A percentile compares a stretch with the other conserved stretches of the same genome.
Evolutionary conservation across 1,140 invertebrate species (phyloP).

Genomic region (Druon quercuslanigerum): DNA sequence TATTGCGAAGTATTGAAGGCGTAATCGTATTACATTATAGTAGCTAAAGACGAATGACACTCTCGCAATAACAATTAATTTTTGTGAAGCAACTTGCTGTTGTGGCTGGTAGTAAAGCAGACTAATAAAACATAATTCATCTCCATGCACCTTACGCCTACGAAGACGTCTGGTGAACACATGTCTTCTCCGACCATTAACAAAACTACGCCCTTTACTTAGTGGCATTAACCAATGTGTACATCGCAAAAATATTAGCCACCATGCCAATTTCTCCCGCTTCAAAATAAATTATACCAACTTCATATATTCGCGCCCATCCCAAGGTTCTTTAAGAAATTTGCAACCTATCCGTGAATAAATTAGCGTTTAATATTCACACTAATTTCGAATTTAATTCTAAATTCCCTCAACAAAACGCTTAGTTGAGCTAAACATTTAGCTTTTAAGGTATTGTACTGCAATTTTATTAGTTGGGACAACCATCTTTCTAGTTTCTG

Average conservation of each 20-base stretch:
- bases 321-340: neutral
- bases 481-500: too few species aligned
- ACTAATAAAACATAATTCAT: slow-evolving; percentile 65
- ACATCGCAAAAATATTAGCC: slow-evolving; percentile 1
- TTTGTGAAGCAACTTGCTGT: slow-evolving; percentile 33
- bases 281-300: slow-evolving; percentile 5
- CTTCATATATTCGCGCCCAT: slow-evolving; percentile 2
- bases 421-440: too few species aligned
- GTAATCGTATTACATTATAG: slow-evolving; percentile 33
- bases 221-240: slow-evolving; percentile 53
- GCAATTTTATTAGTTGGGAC: too few species aligned
- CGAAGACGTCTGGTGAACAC: slow-evolving; percentile 65
- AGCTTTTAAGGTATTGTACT: too few species aligned
- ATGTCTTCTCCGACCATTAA: slow-evolving; percentile 62
- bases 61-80: neutral
- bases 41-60: too few species aligned
- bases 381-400: neutral
- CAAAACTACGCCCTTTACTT: slow-evolving; percentile 58
- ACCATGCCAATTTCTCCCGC: slow-evolving; percentile 1
- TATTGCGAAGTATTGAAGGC: slow-evolving; percentile 33
- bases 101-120: slow-evolving; percentile 49
- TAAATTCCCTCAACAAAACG: neutral
- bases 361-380: neutral
- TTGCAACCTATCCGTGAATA: neutral
- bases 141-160: slow-evolving; percentile 62